Evolutionary conservation across 2,888 invertebrate species (phyloP), one percentile per base, ranked within the genome.

Genomic region (Tenodera sinensis): DNA sequence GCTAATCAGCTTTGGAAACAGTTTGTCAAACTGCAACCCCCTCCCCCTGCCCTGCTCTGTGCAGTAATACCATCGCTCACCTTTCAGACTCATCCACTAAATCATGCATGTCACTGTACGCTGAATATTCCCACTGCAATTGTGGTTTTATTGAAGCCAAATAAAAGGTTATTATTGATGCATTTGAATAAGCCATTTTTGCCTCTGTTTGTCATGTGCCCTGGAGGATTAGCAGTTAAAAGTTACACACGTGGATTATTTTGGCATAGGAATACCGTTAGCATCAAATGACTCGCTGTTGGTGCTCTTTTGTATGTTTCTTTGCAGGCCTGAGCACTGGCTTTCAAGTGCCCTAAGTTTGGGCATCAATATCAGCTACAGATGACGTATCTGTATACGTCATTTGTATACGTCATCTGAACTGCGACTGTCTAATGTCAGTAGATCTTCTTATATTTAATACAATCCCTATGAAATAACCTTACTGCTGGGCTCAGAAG

Each of bases 1-100:
- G 54, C 71, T 28, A 86, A 86, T 86, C 71, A 86, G 71, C 86
- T 86, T 86, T 71, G 20, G 86, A 86, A 86, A 86, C 28, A 81
- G 47, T 71, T 54, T 86, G 86, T 86, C 86, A 86, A 86, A 71
- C 54, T 71, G 54, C 20, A 42, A 42, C 54, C 15, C 54, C 15
- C 25, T 71, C 54, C 54, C 54, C 3, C 42, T 8, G 15, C 54
- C 4, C 54, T 25, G 8, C 15, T 25, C 20, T 15, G 54, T 25
- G 25, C 54, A 71, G 54, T 71, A 71, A 71, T 71, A 71, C 54
- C 54, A 71, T 71, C 54, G 54, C 54, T 71, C 54, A 71, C 54
- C 54, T 71, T 71, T 71, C 54, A 25, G 54, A 20, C 20, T 71
- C 54, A 71, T 71, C 20, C 54, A 71, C 54, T 71, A 71, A 71